A percentile compares a stretch with the other conserved stretches of the same genome.
Evolutionary conservation across 2,113 vertebrate species (phyloP).

Genomic region (Peromyscus leucopus): DNA sequence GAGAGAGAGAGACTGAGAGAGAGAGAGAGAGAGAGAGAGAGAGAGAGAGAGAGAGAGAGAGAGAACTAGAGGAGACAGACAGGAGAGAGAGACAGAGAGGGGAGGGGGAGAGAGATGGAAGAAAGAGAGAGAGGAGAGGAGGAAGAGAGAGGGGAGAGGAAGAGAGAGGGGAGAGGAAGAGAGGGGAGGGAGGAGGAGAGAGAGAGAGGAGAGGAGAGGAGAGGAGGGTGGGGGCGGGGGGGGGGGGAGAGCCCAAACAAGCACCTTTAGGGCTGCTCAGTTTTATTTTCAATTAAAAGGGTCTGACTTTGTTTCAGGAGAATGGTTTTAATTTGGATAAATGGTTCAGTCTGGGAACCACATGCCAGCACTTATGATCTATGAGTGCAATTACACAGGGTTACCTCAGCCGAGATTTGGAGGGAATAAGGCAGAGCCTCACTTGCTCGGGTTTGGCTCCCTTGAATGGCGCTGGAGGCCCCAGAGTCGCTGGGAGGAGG

Average conservation of each 20-base stretch:
- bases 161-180: not conserved
- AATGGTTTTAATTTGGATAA: slow-evolving; percentile 78
- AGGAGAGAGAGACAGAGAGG: too few species aligned
- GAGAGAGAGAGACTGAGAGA: not conserved
- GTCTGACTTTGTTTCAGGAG: slow-evolving; percentile 69
- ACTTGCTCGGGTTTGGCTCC: not conserved
- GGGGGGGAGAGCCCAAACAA: not conserved
- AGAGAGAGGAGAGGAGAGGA: not conserved
- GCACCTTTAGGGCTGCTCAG: slow-evolving; percentile 60
- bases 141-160: not conserved
- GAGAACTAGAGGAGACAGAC: too few species aligned
- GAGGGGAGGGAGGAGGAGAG: not conserved
- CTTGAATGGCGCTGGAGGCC: not conserved
- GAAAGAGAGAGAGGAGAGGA: not conserved
- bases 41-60: not conserved
- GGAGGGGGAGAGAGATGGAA: too few species aligned
- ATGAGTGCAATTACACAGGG: slow-evolving; percentile 38
- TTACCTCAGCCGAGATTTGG: not conserved
- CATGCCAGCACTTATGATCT: slow-evolving; percentile 36
- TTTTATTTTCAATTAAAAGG: slow-evolving; percentile 81
- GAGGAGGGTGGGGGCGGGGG: not conserved
- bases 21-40: not conserved
- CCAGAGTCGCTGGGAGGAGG: not conserved
- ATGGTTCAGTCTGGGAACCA: slow-evolving; percentile 64
- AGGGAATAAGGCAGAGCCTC: not conserved